phyloP scores from a whole-genome alignment of 2,113 vertebrate species.

The Amphiprion percula region DNA sequence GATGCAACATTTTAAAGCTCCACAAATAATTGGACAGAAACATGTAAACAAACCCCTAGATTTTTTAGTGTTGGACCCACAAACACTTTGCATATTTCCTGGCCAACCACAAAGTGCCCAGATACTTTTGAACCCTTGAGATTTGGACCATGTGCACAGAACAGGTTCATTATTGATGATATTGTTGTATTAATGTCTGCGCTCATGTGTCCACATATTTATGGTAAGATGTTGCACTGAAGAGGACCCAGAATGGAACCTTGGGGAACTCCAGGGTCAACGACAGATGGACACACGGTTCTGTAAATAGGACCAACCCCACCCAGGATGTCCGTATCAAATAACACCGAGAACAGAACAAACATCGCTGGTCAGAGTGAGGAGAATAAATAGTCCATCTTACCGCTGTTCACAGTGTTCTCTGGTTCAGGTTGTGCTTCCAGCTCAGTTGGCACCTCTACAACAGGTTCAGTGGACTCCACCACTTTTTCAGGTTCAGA shows the following conservation, averaged over 20 bases:
- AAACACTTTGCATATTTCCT: too few species aligned
- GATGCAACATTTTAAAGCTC: too few species aligned
- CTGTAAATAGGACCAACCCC: too few species aligned
- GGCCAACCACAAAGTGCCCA: too few species aligned
- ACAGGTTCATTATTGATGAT: neutral
- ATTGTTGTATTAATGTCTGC: neutral
- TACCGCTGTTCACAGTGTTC: slow-evolving; percentile 33
- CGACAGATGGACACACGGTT: neutral
- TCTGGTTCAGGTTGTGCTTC: slow-evolving; percentile 44
- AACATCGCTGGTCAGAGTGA: too few species aligned
- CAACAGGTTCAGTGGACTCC: slow-evolving; percentile 6
- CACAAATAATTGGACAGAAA: too few species aligned
- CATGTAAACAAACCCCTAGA: too few species aligned
- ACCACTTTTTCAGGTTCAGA: neutral
- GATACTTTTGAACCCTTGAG: too few species aligned
- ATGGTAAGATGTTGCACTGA: neutral
- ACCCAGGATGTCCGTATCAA: too few species aligned
- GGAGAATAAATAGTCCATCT: neutral
- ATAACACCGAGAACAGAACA: too few species aligned
- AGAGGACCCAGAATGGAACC: neutral
- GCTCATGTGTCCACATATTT: neutral
- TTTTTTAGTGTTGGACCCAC: too few species aligned
- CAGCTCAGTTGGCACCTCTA: neutral
- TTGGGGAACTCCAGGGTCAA: neutral
- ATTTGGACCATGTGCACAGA: too few species aligned